phyloP scores from a whole-genome alignment of 2,113 vertebrate genomes.

The Barbus barbus region DNA sequence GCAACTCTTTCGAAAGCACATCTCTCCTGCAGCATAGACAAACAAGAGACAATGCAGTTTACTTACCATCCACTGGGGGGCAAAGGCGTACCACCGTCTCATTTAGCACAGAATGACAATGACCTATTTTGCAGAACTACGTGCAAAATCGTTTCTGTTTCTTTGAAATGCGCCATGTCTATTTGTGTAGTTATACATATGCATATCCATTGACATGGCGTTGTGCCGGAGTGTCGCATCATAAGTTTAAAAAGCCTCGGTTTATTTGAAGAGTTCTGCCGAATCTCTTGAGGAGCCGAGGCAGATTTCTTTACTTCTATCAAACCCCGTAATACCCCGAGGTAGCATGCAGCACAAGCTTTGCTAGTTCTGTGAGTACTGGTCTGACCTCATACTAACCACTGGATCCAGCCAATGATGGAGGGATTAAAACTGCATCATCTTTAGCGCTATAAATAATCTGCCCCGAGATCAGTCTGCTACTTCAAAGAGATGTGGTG shows the following conservation, averaged over 20 bases:
- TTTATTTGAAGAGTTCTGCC: constrained; percentile 28
- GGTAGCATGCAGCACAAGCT: constrained; percentile 21
- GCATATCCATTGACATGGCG: constrained; percentile 34
- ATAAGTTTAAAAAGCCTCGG: constrained; percentile 21
- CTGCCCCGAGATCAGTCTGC: constrained; percentile 70
- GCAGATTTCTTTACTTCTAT: constrained; percentile 42
- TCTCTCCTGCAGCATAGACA: background rate
- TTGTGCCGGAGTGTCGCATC: constrained; percentile 27
- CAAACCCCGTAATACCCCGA: constrained; percentile 34
- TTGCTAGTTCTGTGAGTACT: constrained; percentile 26
- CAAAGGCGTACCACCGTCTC: constrained; percentile 75
- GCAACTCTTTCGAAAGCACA: background rate
- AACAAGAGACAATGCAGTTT: constrained; percentile 68
- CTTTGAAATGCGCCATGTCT: constrained; percentile 37
- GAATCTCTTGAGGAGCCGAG: constrained; percentile 22
- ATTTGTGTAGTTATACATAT: constrained; percentile 38
- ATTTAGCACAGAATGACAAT: constrained; percentile 59
- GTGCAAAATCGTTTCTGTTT: constrained; percentile 64
- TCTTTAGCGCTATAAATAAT: constrained; percentile 72
- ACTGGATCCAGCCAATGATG: constrained; percentile 17
- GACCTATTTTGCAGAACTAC: constrained; percentile 76
- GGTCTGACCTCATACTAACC: constrained; percentile 40
- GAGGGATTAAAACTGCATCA: constrained; percentile 64
- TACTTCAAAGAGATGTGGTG: constrained; percentile 74
- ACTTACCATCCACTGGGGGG: constrained; percentile 74